Percentiles rank a stretch among this genome's conserved stretches.
Evolutionary conservation across 2,113 vertebrate species (phyloP).

Genomic region (Neoarius graeffei): DNA sequence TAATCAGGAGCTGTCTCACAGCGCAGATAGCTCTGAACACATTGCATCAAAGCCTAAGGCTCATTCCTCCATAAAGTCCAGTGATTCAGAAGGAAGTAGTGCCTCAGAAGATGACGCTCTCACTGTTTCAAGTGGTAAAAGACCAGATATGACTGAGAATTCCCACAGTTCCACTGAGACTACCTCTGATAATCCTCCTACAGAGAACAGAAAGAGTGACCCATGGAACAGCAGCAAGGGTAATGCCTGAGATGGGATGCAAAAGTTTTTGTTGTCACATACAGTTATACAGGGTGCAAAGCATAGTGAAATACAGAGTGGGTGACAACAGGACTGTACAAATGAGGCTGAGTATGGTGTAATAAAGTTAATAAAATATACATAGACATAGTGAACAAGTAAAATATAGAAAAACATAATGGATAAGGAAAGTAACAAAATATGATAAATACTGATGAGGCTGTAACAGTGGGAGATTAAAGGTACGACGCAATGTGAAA

Average conservation of each 20-base stretch:
- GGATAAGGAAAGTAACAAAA: background rate
- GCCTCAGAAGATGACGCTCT: background rate
- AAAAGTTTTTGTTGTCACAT: background rate
- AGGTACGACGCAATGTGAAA: background rate
- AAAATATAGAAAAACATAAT: background rate
- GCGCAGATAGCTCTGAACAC: conserved; percentile 17
- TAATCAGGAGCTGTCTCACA: conserved; percentile 47
- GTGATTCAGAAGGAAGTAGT: conserved; percentile 15
- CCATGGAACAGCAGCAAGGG: conserved; percentile 21
- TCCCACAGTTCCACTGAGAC: conserved; percentile 27
- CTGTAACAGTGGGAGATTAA: background rate
- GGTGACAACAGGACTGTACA: background rate
- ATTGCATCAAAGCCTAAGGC: conserved; percentile 27
- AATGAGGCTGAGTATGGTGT: too few relatives aligned
- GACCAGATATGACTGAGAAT: conserved; percentile 13
- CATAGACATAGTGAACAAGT: background rate
- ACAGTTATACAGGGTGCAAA: background rate
- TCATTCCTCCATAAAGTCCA: background rate
- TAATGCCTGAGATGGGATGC: background rate
- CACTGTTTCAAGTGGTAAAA: background rate
- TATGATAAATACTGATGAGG: background rate
- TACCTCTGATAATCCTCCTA: conserved; percentile 16
- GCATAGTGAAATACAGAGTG: background rate
- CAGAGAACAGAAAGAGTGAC: conserved; percentile 42
- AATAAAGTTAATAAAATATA: background rate